A percentile compares a stretch with the other conserved stretches of the same genome.
Conservation (phyloP, 2,113 vertebrate genomes). For the Pseudorhombus dupliciocellatus region DNA sequence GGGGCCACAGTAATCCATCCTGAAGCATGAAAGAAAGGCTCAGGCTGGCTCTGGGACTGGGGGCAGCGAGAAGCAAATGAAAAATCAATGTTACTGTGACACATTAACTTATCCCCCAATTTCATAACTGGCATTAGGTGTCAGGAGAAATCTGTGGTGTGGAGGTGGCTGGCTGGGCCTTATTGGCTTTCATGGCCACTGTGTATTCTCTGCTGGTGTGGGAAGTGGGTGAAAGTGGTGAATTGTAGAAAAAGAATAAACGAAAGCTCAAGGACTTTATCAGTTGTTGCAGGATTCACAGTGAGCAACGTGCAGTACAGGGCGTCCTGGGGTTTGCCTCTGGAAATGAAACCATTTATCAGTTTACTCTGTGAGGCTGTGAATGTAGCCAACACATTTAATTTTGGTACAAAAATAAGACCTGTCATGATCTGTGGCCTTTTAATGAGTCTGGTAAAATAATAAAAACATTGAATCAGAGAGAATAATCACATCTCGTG, state of each 20-base stretch:
- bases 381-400: background rate
- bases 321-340: background rate
- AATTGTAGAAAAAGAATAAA: constrained; percentile 45
- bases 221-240: constrained; percentile 46
- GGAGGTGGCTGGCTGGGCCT: constrained; percentile 56
- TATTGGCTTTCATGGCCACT: constrained; percentile 64
- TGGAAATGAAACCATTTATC: constrained; percentile 3
- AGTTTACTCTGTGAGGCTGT: background rate
- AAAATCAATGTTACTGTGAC: constrained; percentile 81
- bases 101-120: constrained; percentile 82
- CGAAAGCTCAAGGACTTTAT: constrained; percentile 48
- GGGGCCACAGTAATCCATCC: constrained; percentile 69
- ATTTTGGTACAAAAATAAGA: background rate
- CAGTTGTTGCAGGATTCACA: constrained; percentile 4
- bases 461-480: background rate
- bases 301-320: constrained; percentile 4
- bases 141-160: constrained; percentile 72
- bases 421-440: background rate
- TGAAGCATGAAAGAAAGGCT: constrained; percentile 71
- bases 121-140: constrained; percentile 79
- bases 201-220: constrained; percentile 40
- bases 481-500: too few species aligned
- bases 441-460: background rate
- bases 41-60: constrained; percentile 55
- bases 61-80: constrained; percentile 76